Evolutionary conservation across 2,113 vertebrate genomes (phyloP).

Genomic region (Diphyllodes magnificus): DNA sequence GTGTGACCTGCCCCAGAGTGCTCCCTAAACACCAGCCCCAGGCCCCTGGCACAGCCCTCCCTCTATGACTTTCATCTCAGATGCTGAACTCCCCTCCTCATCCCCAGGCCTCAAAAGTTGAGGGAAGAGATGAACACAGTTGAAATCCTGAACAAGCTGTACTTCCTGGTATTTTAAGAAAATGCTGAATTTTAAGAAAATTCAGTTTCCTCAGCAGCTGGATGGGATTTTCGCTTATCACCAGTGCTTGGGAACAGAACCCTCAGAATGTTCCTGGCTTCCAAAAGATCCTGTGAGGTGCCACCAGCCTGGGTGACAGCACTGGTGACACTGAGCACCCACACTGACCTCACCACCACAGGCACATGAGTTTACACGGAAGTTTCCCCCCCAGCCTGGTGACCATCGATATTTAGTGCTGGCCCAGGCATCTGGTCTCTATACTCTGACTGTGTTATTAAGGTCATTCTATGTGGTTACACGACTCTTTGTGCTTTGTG

Average conservation of each 20-base stretch:
- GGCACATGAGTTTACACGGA: background rate
- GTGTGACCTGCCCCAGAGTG: background rate
- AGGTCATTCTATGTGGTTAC: background rate
- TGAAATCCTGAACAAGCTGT: background rate
- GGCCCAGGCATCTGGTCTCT: background rate
- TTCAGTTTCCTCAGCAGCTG: background rate
- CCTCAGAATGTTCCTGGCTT: background rate
- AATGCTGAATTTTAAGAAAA: background rate
- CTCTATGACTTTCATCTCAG: background rate
- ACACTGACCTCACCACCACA: background rate
- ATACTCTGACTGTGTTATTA: background rate
- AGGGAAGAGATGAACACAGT: background rate
- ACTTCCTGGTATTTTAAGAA: background rate
- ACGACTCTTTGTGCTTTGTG: background rate
- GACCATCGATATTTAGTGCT: background rate
- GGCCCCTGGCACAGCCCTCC: background rate
- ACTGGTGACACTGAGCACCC: background rate
- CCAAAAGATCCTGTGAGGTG: background rate
- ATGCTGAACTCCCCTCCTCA: background rate
- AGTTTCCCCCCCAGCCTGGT: accelerated
- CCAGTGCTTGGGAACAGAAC: constrained; percentile 21
- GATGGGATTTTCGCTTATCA: background rate
- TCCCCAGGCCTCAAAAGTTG: background rate
- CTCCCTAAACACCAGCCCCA: background rate
- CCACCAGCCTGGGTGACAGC: background rate